These are phyloP conservation scores for Drosophila demipolita DNA, from an alignment of 2,888 invertebrate genomes.

Conservation along the genomic window DNA sequence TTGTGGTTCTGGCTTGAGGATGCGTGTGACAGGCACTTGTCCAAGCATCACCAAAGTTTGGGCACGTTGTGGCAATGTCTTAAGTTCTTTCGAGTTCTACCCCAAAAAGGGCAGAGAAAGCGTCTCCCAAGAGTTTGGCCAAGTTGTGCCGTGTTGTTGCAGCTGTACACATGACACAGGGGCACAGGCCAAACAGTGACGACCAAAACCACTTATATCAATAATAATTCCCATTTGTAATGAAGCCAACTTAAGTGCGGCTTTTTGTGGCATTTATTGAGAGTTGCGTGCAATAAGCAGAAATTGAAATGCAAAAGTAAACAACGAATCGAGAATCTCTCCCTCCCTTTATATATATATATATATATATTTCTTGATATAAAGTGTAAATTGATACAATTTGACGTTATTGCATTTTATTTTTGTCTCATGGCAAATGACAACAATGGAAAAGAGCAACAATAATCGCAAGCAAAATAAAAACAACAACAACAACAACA, in stretches of 20 bases:
- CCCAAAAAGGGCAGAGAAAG: not conserved
- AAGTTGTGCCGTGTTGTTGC: constrained; percentile 50
- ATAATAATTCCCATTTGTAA: constrained; percentile 69
- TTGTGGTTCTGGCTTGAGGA: constrained; percentile 10
- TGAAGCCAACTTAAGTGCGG: constrained; percentile 47
- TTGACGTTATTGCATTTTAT: constrained; percentile 83
- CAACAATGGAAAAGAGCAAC: constrained; percentile 8
- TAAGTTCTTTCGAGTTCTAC: constrained; percentile 20
- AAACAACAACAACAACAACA: constrained; percentile 24
- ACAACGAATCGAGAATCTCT: constrained; percentile 35
- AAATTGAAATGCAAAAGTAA: constrained; percentile 71
- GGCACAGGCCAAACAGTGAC: constrained; percentile 13
- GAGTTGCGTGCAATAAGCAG: constrained; percentile 45
- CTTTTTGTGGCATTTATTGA: constrained; percentile 20
- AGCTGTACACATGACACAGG: constrained; percentile 19
- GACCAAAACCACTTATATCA: constrained; percentile 62
- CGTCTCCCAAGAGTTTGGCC: constrained; percentile 51
- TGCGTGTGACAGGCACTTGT: constrained; percentile 62
- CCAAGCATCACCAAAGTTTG: constrained; percentile 63
- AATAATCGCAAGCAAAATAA: constrained; percentile 10
- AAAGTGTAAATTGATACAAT: constrained; percentile 83
- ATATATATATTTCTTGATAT: not conserved
- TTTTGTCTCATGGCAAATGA: constrained; percentile 49
- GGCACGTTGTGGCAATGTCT: constrained; percentile 72
- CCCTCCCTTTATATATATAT: not conserved